These are phyloP conservation scores for Heliangelus exortis DNA, from an alignment of 2,797 vertebrate species.

Conservation along the genomic window DNA sequence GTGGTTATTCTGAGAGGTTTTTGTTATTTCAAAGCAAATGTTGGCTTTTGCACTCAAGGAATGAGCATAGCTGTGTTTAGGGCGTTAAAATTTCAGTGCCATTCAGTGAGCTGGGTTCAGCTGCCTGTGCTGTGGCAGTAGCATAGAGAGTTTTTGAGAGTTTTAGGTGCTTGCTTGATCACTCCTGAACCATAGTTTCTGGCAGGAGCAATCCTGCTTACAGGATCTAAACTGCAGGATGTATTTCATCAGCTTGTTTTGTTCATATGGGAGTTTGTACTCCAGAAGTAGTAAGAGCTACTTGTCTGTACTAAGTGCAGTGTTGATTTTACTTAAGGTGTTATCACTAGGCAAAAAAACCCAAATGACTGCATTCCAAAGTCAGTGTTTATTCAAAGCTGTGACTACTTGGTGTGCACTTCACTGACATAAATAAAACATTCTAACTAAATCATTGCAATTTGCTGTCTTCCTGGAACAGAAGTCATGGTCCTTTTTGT, in stretches of 20 bases:
- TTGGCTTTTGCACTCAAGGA: fast-evolving
- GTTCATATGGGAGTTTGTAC: fast-evolving
- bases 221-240: not conserved
- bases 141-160: not conserved
- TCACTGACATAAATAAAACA: not conserved
- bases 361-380: not conserved
- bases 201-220: not conserved
- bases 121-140: fast-evolving
- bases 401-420: not conserved
- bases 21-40: not conserved
- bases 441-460: not conserved
- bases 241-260: not conserved
- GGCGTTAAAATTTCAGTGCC: not conserved
- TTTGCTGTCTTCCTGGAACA: not conserved
- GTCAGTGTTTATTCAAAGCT: not conserved
- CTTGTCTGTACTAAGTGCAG: fast-evolving
- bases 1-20: not conserved
- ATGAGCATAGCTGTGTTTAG: fast-evolving
- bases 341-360: not conserved
- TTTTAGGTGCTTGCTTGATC: not conserved
- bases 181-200: not conserved
- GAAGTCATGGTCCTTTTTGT: not conserved
- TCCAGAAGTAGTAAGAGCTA: not conserved
- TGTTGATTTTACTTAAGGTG: not conserved
- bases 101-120: fast-evolving